A percentile compares a stretch with the other conserved stretches of the same genome.
Evolutionary conservation across 2,797 vertebrate genomes (phyloP).

Genomic region (Sardinella longiceps): DNA sequence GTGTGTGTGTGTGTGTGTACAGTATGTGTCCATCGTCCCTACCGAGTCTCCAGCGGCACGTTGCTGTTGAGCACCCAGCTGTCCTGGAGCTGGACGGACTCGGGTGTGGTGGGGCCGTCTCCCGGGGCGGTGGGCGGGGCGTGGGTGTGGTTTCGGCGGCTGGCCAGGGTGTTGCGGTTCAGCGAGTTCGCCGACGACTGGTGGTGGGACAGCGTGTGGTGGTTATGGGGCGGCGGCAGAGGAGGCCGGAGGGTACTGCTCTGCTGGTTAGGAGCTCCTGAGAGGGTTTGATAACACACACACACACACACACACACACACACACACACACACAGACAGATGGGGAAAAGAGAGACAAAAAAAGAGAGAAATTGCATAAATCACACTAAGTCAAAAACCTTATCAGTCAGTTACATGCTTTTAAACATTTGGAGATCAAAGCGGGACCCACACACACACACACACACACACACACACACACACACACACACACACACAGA

Average conservation of each 20-base stretch:
- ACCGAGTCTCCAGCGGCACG: constrained; percentile 87
- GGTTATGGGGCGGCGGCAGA: constrained; percentile 94
- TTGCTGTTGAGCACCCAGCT: constrained; percentile 91
- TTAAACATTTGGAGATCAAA: constrained; percentile 30
- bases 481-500: neutral
- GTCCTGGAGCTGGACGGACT: constrained; percentile 92
- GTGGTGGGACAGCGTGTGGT: constrained; percentile 93
- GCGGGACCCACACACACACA: neutral
- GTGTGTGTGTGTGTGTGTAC: too few species aligned
- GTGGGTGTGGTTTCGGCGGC: constrained; percentile 91
- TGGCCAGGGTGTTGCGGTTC: constrained; percentile 94
- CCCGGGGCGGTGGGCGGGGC: constrained; percentile 85
- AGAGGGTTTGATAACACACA: constrained; percentile 39
- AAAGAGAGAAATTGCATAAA: neutral
- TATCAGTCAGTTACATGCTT: neutral
- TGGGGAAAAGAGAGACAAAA: neutral
- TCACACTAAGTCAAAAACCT: neutral
- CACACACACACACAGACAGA: neutral
- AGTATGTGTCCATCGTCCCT: neutral
- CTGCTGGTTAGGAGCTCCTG: constrained; percentile 94
- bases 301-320: constrained; percentile 26
- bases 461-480: neutral
- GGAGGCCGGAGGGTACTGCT: constrained; percentile 93
- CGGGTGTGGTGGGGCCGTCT: constrained; percentile 92
- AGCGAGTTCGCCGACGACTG: constrained; percentile 96